phyloP scores from a whole-genome alignment of 2,797 vertebrate species.

The Spinus olivaceus region DNA sequence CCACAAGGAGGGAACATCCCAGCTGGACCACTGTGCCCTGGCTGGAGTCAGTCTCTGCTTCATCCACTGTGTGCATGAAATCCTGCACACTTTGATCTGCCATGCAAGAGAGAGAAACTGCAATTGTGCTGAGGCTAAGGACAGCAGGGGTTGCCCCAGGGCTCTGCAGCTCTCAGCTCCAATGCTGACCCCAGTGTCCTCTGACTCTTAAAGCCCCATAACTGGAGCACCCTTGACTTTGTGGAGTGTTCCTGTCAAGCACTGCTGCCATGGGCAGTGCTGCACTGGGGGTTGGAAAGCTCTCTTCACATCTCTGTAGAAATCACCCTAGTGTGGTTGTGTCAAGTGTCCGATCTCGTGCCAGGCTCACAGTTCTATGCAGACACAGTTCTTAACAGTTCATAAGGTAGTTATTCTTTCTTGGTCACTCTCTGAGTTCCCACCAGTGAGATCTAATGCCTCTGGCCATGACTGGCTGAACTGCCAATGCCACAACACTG shows the following conservation, averaged over 20 bases:
- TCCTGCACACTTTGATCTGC: constrained; percentile 78
- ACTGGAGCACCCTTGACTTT: neutral
- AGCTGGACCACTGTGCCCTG: constrained; percentile 75
- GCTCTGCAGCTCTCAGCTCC: neutral
- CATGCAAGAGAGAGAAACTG: constrained; percentile 4
- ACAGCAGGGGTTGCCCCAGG: neutral
- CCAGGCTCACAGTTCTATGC: neutral
- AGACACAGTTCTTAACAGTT: neutral
- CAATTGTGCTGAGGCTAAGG: neutral
- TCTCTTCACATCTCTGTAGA: neutral
- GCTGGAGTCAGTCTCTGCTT: constrained; percentile 61
- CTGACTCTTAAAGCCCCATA: neutral
- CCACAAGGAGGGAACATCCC: constrained; percentile 81
- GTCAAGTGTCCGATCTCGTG: neutral
- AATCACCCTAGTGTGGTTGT: neutral
- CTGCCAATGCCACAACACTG: fast-evolving
- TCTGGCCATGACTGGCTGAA: neutral
- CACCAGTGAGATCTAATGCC: neutral
- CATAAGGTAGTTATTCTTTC: neutral
- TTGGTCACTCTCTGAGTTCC: neutral
- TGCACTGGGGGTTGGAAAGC: fast-evolving
- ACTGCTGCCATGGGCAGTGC: neutral
- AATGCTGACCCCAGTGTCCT: neutral
- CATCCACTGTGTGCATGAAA: constrained; percentile 62
- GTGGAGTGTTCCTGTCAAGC: neutral